A percentile compares a stretch with the other conserved stretches of the same genome.
phyloP scores from a whole-genome alignment of 2,797 vertebrate species.

The Neosilurus hyrtlii region DNA sequence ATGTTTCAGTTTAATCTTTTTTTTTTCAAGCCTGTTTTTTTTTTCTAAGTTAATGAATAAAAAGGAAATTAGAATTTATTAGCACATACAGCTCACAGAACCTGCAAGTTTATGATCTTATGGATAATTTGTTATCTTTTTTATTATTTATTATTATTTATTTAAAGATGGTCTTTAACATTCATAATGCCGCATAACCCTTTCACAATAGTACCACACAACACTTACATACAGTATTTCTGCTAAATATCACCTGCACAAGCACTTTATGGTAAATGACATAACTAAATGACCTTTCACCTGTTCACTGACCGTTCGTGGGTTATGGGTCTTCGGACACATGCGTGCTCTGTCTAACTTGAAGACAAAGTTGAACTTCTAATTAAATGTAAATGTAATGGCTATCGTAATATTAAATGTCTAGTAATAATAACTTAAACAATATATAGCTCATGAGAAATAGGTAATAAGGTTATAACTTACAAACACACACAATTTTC shows the following conservation, averaged over 20 bases:
- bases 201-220: background rate
- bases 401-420: too few relatives aligned
- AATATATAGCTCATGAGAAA: too few relatives aligned
- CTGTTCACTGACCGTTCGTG: too few relatives aligned
- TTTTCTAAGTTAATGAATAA: background rate
- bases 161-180: background rate
- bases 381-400: too few relatives aligned
- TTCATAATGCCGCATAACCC: background rate
- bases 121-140: background rate
- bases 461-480: too few relatives aligned
- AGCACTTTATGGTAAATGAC: background rate
- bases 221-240: background rate
- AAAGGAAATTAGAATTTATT: conserved; percentile 12
- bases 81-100: background rate
- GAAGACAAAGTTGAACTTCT: too few relatives aligned
- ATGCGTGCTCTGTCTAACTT: too few relatives aligned
- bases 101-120: background rate
- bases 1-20: background rate
- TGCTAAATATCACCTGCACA: background rate
- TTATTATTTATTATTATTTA: background rate
- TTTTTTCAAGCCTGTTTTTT: background rate
- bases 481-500: too few relatives aligned
- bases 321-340: too few relatives aligned
- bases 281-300: background rate
- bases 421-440: too few relatives aligned